A percentile compares a stretch with the other conserved stretches of the same genome.
Evolutionary conservation across 2,888 invertebrate species (phyloP).

Genomic region (Meiosimyza decipiens): DNA sequence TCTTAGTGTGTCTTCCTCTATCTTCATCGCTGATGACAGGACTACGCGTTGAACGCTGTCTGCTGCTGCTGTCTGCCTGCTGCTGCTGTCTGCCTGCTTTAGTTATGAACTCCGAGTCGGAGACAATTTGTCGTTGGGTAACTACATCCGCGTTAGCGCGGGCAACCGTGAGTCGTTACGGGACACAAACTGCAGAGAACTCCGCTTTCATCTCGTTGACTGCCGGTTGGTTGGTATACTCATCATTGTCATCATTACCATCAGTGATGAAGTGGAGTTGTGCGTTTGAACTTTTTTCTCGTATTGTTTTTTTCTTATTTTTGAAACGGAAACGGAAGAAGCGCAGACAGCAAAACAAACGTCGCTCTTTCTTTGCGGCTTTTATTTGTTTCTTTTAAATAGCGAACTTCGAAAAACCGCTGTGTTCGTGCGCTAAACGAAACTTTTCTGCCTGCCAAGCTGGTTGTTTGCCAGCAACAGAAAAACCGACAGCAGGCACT

Average conservation of each 20-base stretch:
- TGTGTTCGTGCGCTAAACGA: background rate
- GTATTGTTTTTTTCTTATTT: background rate
- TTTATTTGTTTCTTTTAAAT: slow-evolving; percentile 17
- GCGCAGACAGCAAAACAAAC: slow-evolving; percentile 20
- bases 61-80: slow-evolving; percentile 3
- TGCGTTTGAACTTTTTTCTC: background rate
- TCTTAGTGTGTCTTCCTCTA: background rate
- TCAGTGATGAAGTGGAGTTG: slow-evolving; percentile 16
- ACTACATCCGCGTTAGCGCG: slow-evolving; percentile 8
- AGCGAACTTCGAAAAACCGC: background rate
- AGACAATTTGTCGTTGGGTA: slow-evolving; percentile 20
- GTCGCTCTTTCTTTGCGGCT: background rate
- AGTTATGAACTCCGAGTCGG: slow-evolving; percentile 11
- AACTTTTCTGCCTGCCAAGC: background rate
- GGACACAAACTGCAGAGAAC: background rate
- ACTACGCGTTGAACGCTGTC: background rate
- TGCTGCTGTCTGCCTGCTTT: background rate
- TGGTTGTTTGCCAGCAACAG: slow-evolving; percentile 10
- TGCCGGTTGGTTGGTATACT: background rate
- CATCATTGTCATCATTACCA: slow-evolving; percentile 28
- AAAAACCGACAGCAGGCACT: background rate
- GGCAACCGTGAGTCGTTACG: background rate
- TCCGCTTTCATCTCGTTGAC: too few relatives aligned
- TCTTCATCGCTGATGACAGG: too few relatives aligned
- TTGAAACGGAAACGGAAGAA: slow-evolving; percentile 23